Base-by-base conservation (phyloP, 2,888 invertebrate species). In the Acanthosoma haemorrhoidale region DNA sequence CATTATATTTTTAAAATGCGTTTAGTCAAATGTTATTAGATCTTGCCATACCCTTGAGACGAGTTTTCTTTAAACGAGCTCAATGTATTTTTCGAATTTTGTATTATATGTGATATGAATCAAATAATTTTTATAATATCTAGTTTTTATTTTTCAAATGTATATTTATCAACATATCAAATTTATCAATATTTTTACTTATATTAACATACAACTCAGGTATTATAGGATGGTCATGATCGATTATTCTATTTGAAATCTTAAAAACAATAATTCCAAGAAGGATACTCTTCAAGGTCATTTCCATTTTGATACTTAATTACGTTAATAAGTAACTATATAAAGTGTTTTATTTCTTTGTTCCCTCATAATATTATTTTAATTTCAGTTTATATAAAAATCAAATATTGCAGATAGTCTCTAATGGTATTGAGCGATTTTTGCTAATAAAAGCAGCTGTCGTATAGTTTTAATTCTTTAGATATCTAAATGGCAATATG, bases 21-120 rank as follows among this genome's bases (percentile, higher is more conserved):
- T n/a, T n/a, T 61, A 61, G 36, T 61, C 21, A 15, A 64, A 64
- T 39, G 18, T 64, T 64, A 29, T 38, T 64, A 39, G 25, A 41
- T 64, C 64, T 64, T 64, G 64, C 64, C 64, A 64, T 64, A 41
- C 39, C 4, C 21, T 21, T 43, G 21, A 16, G 18, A 43, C 5
- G 21, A 51, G 51, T n/a, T 51, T 25, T 51, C n/a, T 9, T 29
- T 51, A 25, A 51, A 25, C 25, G 21, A 51, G 51, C 25, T 51
- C 51, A 51, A 51, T 51, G 21, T 25, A n/a, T 25, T 25, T 51
- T 13, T 25, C 25, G n/a, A 13, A 9, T 25, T n/a, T 51, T 51
- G 13, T 51, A 51, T 51, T 51, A 25, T 51, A 51, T 51, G 29
- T 51, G 21, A 25, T 51, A 51, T n/a, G 2, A 51, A 51, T 25